A percentile compares a stretch with the other conserved stretches of the same genome.
Evolutionary conservation across 2,113 vertebrate species (phyloP).

Genomic region (Scalopus aquaticus): DNA sequence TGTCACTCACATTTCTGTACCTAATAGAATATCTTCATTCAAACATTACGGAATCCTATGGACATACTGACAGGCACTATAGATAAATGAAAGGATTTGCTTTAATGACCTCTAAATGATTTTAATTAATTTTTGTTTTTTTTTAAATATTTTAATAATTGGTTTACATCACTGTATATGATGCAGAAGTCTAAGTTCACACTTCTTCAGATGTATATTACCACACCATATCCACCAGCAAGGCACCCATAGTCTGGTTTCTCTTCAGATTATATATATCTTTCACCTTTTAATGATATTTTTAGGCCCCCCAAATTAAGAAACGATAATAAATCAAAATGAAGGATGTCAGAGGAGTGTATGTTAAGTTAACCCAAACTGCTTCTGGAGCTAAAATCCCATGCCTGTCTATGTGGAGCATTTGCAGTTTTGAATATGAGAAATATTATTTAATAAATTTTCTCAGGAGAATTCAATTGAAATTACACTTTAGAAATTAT

Average conservation of each 20-base stretch:
- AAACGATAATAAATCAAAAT: not conserved
- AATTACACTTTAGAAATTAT: not conserved
- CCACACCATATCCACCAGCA: too few species aligned
- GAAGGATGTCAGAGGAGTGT: not conserved
- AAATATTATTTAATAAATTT: not conserved
- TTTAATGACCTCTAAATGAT: not conserved
- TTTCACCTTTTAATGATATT: not conserved
- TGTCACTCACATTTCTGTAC: slow-evolving; percentile 1
- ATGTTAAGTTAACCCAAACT: not conserved
- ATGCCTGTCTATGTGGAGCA: not conserved
- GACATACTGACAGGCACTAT: not conserved
- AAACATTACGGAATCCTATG: not conserved
- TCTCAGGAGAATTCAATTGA: not conserved
- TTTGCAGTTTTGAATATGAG: not conserved
- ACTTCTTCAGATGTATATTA: too few species aligned
- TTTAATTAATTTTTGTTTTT: too few species aligned
- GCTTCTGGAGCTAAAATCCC: not conserved
- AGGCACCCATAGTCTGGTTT: too few species aligned
- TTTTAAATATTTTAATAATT: too few species aligned
- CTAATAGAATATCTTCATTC: not conserved
- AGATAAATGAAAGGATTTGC: not conserved
- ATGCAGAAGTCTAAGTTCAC: too few species aligned
- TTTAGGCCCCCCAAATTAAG: not conserved
- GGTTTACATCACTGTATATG: too few species aligned
- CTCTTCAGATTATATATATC: too few species aligned